Conservation (phyloP, 1,140 invertebrate genomes). For the Ooceraea biroi region DNA sequence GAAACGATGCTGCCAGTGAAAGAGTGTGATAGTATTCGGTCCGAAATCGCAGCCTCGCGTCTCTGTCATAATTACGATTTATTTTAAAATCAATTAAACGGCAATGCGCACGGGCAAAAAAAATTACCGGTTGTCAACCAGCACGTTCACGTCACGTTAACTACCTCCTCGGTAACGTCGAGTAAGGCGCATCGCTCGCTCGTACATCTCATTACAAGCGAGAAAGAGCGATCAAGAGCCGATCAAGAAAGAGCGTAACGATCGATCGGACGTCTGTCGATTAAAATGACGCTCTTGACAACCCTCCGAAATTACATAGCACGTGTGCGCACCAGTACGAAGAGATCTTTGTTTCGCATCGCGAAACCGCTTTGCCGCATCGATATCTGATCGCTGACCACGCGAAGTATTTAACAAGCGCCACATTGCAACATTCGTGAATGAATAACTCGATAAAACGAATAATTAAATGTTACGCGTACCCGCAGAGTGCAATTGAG, state of each 20-base stretch:
- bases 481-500: no score
- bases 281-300: slow-evolving; percentile 46
- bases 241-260: slow-evolving; percentile 38
- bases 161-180: background rate
- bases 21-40: slow-evolving; percentile 27
- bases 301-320: slow-evolving; percentile 55
- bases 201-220: slow-evolving; percentile 30
- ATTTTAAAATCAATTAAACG: slow-evolving; percentile 61
- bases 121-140: slow-evolving; percentile 59
- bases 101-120: slow-evolving; percentile 13
- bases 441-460: background rate
- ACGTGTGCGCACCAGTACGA: slow-evolving; percentile 13
- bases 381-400: slow-evolving; percentile 8
- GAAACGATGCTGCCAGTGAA: background rate
- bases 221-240: slow-evolving; percentile 47
- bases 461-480: no score
- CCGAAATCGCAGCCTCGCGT: background rate
- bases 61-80: slow-evolving; percentile 53
- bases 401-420: background rate
- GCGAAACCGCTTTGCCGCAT: slow-evolving; percentile 2
- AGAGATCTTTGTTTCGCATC: slow-evolving; percentile 50
- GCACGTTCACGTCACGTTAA: slow-evolving; percentile 50
- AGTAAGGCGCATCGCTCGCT: background rate
- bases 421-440: background rate
- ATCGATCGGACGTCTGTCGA: slow-evolving; percentile 51